Evolutionary conservation across 2,888 invertebrate genomes (phyloP), one percentile per base, ranked within the genome.

Genomic region (Xestia ashworthii): DNA sequence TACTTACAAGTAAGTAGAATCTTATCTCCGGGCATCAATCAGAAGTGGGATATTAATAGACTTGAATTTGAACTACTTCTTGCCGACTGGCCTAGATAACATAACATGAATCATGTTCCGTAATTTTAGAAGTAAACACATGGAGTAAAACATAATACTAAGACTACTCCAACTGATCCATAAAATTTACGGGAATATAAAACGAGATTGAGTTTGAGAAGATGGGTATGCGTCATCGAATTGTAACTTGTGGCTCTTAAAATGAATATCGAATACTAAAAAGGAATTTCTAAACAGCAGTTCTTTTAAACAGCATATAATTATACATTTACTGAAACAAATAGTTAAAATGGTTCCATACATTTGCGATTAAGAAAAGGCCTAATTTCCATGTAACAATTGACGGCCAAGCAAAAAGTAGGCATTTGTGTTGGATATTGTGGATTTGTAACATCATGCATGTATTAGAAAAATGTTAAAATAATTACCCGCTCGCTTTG

Each of bases 11-110:
- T 38, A 64, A 76, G 53, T n/a, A 38, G n/a, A 12, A 48, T 76
- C 5, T 79, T 19, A 76, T 76, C 79, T 50, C 5, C 5, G 9
- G 2, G 6, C 44, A 69, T 60, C 76, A 41, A 77, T 60, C 58
- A 44, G 16, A 50, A 70, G 60, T 69, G 48, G n/a, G 41, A 41
- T 77, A 80, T 79, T 70, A 50, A 44, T 79, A 80, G 58, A 50
- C 9, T 41, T 58, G 68, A 44, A 76, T 68, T 48, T 79, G n/a
- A 77, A 70, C 50, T 50, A 60, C 70, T 68, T 76, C 44, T 60
- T 60, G 44, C 44, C 70, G 71, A 70, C n/a, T 60, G 60, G 44
- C 71, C 50, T 77, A 70, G 44, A 70, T 80, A 60, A 60, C 32
- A 44, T 44, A 32, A 58, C 25, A 41, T 50, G 38, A 58, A 44